These are phyloP conservation scores for Heterohyrax brucei DNA, from an alignment of 2,797 vertebrate species.

Conservation along the genomic window DNA sequence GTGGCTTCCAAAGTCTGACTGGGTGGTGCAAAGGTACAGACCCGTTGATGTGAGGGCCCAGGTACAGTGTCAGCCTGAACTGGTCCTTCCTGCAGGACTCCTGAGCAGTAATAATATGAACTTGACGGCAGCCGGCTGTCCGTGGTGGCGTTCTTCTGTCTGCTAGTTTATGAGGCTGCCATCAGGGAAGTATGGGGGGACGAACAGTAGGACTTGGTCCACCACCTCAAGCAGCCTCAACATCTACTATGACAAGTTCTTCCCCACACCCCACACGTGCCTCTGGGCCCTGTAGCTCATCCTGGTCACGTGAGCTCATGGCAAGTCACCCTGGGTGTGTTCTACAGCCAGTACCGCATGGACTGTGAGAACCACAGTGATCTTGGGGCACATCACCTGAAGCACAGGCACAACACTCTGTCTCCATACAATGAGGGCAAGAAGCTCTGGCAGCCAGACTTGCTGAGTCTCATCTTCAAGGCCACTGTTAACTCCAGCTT, in stretches of 20 bases:
- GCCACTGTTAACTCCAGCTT: constrained; percentile 93
- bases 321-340: constrained; percentile 94
- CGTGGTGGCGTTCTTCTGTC: constrained; percentile 94
- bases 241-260: constrained; percentile 95
- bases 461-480: constrained; percentile 95
- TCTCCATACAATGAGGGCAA: constrained; percentile 94
- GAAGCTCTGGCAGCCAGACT: constrained; percentile 98
- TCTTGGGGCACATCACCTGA: constrained; percentile 87
- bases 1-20: background rate
- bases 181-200: constrained; percentile 95
- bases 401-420: constrained; percentile 88
- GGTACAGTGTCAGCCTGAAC: constrained; percentile 91
- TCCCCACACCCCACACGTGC: constrained; percentile 94
- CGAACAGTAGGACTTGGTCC: constrained; percentile 95
- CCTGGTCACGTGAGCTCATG: constrained; percentile 95
- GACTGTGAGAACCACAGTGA: constrained; percentile 83
- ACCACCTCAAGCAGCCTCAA: constrained; percentile 95
- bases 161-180: constrained; percentile 95
- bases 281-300: constrained; percentile 97
- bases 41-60: accelerated
- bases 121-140: constrained; percentile 96
- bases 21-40: background rate
- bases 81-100: constrained; percentile 94
- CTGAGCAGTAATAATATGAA: constrained; percentile 95
- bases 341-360: constrained; percentile 77